phyloP scores from a whole-genome alignment of 2,888 invertebrate species.

The Cephus runcator region DNA sequence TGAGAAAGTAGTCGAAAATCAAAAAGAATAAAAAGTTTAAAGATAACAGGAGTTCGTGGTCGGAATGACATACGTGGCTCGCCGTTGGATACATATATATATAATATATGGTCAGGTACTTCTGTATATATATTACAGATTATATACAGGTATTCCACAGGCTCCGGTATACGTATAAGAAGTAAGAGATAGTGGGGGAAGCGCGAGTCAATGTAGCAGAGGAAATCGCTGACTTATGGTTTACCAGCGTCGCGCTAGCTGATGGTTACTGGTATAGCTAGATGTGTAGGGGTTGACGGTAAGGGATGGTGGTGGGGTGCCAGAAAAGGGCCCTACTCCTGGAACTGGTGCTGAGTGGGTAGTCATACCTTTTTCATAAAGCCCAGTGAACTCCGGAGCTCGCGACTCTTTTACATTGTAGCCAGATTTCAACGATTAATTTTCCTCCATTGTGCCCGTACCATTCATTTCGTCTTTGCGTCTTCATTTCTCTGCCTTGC shows the following conservation, averaged over 20 bases:
- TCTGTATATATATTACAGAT: no score
- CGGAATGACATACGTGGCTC: constrained; percentile 56
- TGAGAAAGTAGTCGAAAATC: background rate
- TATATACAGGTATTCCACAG: no score
- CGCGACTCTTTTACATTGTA: constrained; percentile 62
- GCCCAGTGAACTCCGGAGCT: constrained; percentile 47
- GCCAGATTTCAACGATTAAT: constrained; percentile 65
- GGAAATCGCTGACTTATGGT: constrained; percentile 65
- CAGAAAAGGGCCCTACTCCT: no score
- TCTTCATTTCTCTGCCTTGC: constrained; percentile 5
- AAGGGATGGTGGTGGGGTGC: no score
- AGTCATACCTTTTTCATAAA: constrained; percentile 61
- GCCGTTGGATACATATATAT: no score
- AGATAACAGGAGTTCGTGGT: background rate
- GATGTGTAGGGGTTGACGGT: no score
- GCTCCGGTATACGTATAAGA: no score
- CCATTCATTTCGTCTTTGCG: constrained; percentile 12
- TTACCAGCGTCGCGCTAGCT: constrained; percentile 28
- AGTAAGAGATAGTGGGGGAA: constrained; percentile 1
- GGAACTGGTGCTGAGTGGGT: constrained; percentile 26
- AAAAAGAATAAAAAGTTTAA: constrained; percentile 3
- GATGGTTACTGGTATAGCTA: background rate
- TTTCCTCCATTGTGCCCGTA: constrained; percentile 55
- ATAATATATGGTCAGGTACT: no score
- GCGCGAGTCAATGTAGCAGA: constrained; percentile 62